Evolutionary conservation across 2,888 invertebrate genomes (phyloP).

Genomic region (Caprella mutica): DNA sequence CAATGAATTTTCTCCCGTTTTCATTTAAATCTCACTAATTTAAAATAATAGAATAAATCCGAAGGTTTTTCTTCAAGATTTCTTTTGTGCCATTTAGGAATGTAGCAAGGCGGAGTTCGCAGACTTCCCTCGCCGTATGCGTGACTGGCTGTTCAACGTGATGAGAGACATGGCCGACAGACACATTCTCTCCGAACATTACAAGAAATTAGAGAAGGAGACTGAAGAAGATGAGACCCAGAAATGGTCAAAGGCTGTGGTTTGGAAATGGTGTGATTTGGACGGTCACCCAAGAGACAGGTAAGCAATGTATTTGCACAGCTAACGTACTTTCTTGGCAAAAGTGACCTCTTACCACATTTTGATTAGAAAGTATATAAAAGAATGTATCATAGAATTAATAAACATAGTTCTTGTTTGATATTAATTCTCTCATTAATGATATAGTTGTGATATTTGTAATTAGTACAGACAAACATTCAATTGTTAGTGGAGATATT

Average conservation of each 20-base stretch:
- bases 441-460: too few relatives aligned
- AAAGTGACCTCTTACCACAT: too few relatives aligned
- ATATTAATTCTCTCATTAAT: too few relatives aligned
- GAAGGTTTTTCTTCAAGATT: background rate
- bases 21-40: too few relatives aligned
- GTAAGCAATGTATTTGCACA: too few relatives aligned
- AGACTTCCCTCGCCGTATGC: conserved; percentile 92
- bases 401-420: too few relatives aligned
- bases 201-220: conserved; percentile 48
- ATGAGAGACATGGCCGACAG: conserved; percentile 89
- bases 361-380: too few relatives aligned
- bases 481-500: too few relatives aligned
- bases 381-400: too few relatives aligned
- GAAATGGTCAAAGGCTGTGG: conserved; percentile 81
- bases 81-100: conserved; percentile 44
- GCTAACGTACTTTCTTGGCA: too few relatives aligned
- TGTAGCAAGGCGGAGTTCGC: conserved; percentile 76
- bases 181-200: conserved; percentile 68
- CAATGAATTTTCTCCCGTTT: too few relatives aligned
- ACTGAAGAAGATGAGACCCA: conserved; percentile 55
- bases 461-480: too few relatives aligned
- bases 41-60: background rate
- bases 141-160: conserved; percentile 96
- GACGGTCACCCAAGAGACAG: conserved; percentile 84
- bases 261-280: conserved; percentile 98